A percentile compares a stretch with the other conserved stretches of the same genome.
These are phyloP conservation scores for Leptodactylus fuscus DNA, from an alignment of 2,113 vertebrate species.

Conservation along the genomic window DNA sequence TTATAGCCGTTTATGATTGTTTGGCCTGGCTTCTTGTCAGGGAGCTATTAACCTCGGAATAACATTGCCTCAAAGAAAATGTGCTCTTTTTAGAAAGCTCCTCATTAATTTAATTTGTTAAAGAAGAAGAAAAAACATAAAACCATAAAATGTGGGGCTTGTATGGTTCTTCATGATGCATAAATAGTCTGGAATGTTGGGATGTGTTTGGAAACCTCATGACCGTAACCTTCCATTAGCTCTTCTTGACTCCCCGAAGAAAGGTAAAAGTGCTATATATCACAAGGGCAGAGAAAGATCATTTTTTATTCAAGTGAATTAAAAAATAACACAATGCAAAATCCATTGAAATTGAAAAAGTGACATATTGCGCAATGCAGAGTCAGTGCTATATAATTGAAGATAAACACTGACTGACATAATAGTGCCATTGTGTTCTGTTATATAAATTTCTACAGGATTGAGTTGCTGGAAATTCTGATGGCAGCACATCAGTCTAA, in stretches of 20 bases:
- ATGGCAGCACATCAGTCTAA: slow-evolving; percentile 34
- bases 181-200: slow-evolving; percentile 59
- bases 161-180: slow-evolving; percentile 19
- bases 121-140: slow-evolving; percentile 58
- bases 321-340: slow-evolving; percentile 25
- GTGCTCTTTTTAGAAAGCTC: slow-evolving; percentile 65
- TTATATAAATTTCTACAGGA: slow-evolving; percentile 21
- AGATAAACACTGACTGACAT: not conserved
- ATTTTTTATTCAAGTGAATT: slow-evolving; percentile 10
- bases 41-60: slow-evolving; percentile 74
- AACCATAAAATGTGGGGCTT: slow-evolving; percentile 60
- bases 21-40: slow-evolving; percentile 74
- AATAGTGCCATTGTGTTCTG: slow-evolving; percentile 12
- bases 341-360: not conserved
- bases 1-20: slow-evolving; percentile 72
- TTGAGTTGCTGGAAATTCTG: slow-evolving; percentile 13
- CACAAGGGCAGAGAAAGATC: slow-evolving; percentile 22
- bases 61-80: slow-evolving; percentile 68
- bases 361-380: not conserved
- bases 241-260: slow-evolving; percentile 38
- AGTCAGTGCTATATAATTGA: slow-evolving; percentile 9
- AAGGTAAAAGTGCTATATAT: slow-evolving; percentile 53
- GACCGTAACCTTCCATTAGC: slow-evolving; percentile 56
- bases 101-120: slow-evolving; percentile 71
- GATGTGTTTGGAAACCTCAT: slow-evolving; percentile 52